These are phyloP conservation scores for Labeo calbasu DNA, from an alignment of 2,797 vertebrate genomes.

Conservation along the genomic window DNA sequence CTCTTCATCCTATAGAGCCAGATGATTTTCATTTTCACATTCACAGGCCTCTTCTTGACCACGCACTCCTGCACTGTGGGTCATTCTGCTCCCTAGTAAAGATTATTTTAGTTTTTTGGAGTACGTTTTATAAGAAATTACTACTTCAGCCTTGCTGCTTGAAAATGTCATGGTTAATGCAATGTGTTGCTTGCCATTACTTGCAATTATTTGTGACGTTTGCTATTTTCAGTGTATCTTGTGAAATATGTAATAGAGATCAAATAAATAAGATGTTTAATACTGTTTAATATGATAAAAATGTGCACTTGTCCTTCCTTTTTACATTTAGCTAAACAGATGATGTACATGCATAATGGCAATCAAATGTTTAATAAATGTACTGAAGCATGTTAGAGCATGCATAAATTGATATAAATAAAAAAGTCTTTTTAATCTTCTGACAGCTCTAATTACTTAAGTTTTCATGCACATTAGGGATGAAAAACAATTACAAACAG, in stretches of 20 bases:
- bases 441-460: not conserved
- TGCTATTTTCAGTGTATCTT: too few relatives aligned
- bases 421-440: not conserved
- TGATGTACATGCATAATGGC: not conserved
- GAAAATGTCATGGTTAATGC: too few relatives aligned
- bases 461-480: not conserved
- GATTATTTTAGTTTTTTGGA: not conserved
- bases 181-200: too few relatives aligned
- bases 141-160: not conserved
- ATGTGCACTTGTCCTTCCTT: not conserved
- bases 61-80: not conserved
- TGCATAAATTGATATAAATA: not conserved
- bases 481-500: not conserved
- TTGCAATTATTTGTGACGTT: too few relatives aligned
- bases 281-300: too few relatives aligned
- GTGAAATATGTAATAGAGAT: too few relatives aligned
- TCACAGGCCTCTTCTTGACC: not conserved
- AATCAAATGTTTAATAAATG: not conserved
- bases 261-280: too few relatives aligned
- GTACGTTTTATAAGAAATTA: not conserved
- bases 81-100: not conserved
- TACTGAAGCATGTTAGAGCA: not conserved
- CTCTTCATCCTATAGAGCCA: not conserved
- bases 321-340: not conserved
- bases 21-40: constrained; percentile 15